Conservation (phyloP, 2,888 invertebrate genomes). For the Spodoptera littoralis region DNA sequence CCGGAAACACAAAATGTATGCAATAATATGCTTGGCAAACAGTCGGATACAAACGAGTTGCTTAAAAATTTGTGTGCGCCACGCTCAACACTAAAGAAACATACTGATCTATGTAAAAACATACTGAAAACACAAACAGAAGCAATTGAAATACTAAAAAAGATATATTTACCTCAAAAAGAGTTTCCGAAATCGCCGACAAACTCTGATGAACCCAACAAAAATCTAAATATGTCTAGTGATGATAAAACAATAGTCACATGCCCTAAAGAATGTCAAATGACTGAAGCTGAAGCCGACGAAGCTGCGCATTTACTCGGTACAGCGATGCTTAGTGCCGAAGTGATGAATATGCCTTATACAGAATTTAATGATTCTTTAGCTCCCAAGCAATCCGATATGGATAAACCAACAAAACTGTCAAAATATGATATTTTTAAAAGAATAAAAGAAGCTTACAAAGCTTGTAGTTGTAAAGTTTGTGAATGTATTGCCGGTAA, state of each 20-base stretch:
- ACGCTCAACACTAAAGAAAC: not conserved
- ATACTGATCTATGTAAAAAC: slow-evolving; percentile 2
- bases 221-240: not conserved
- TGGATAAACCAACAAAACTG: slow-evolving; percentile 24
- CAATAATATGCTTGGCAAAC: slow-evolving; percentile 4
- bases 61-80: slow-evolving; percentile 2
- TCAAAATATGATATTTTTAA: slow-evolving; percentile 67
- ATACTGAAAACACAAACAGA: slow-evolving; percentile 4
- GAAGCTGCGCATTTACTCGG: slow-evolving; percentile 7
- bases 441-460: slow-evolving; percentile 74
- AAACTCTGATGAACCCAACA: not conserved
- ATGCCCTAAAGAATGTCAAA: not conserved
- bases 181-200: not conserved
- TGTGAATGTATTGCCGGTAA: slow-evolving; percentile 73
- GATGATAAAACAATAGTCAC: not conserved
- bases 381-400: slow-evolving; percentile 1
- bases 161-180: slow-evolving; percentile 16
- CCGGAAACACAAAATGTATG: slow-evolving; percentile 8
- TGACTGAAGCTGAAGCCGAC: not conserved
- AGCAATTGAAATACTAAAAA: slow-evolving; percentile 12
- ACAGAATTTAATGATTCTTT: slow-evolving; percentile 53
- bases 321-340: slow-evolving; percentile 66
- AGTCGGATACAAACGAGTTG: not conserved
- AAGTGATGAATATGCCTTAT: slow-evolving; percentile 69
- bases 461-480: slow-evolving; percentile 79